A percentile compares a stretch with the other conserved stretches of the same genome.
Evolutionary conservation across 1,140 invertebrate genomes (phyloP).

Genomic region (Solen grandis): DNA sequence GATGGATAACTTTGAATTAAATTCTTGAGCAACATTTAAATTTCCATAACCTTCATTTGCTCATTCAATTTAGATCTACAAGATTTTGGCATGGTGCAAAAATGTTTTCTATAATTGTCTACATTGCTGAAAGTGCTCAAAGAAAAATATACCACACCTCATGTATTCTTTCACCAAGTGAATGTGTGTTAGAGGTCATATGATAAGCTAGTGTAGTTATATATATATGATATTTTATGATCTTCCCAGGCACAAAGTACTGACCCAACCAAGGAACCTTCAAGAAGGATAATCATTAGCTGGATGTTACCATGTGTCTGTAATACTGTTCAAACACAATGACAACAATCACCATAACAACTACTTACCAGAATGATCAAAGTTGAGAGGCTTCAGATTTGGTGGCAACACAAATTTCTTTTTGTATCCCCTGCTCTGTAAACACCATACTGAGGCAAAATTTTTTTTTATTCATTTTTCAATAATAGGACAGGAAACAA

Average conservation of each 20-base stretch:
- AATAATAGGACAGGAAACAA: neutral
- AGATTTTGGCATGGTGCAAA: too few species aligned
- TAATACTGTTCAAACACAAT: neutral
- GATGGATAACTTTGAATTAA: too few species aligned
- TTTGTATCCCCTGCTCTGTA: conserved; percentile 29
- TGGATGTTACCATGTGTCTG: too few species aligned
- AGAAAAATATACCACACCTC: neutral
- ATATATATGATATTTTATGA: too few species aligned
- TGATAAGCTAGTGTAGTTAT: neutral
- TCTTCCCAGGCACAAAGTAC: too few species aligned
- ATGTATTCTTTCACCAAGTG: neutral
- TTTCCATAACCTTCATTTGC: too few species aligned
- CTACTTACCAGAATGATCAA: conserved; percentile 65
- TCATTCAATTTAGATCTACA: too few species aligned
- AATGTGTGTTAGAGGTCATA: neutral
- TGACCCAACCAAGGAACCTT: neutral
- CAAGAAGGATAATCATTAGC: too few species aligned
- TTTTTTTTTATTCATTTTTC: neutral
- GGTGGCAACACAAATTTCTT: conserved; percentile 7
- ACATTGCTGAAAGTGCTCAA: too few species aligned
- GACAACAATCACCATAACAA: too few species aligned
- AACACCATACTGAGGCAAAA: neutral
- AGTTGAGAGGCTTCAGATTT: conserved; percentile 51
- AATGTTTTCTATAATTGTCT: too few species aligned
- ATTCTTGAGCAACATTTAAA: too few species aligned